phyloP scores from a whole-genome alignment of 1,140 invertebrate genomes.

The Thrips palmi region DNA sequence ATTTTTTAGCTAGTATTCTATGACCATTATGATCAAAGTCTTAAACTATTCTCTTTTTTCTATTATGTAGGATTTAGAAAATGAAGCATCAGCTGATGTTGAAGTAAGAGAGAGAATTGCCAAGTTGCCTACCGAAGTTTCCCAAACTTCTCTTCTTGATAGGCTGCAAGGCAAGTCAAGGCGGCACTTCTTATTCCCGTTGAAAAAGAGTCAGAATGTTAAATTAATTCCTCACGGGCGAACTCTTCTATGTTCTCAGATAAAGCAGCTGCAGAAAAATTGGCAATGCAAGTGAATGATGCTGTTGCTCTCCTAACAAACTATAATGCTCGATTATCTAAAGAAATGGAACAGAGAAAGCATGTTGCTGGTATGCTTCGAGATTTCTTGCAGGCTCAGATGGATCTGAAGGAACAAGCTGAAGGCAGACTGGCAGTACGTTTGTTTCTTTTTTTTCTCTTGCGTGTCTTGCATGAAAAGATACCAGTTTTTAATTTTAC shows the following conservation, averaged over 20 bases:
- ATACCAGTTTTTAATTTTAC: constrained; percentile 3
- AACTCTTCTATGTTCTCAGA: constrained; percentile 32
- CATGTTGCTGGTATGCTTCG: constrained; percentile 67
- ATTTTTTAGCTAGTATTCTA: constrained; percentile 2
- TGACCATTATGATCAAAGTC: neutral
- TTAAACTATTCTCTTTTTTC: constrained; percentile 10
- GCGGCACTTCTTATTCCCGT: constrained; percentile 3
- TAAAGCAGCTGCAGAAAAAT: constrained; percentile 46
- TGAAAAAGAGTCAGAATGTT: constrained; percentile 3
- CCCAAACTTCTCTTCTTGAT: constrained; percentile 67
- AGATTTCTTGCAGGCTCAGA: constrained; percentile 71
- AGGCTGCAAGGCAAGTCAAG: constrained; percentile 49
- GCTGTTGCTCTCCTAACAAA: constrained; percentile 69
- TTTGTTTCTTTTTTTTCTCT: neutral
- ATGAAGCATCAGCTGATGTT: constrained; percentile 85
- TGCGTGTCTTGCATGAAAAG: neutral
- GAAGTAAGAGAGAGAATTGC: constrained; percentile 81
- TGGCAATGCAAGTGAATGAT: constrained; percentile 63
- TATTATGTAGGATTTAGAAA: constrained; percentile 64
- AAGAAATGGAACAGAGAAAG: constrained; percentile 75
- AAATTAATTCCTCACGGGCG: neutral
- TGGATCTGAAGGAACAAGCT: constrained; percentile 62
- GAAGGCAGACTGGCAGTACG: constrained; percentile 69
- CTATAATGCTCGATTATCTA: constrained; percentile 69
- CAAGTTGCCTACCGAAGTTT: constrained; percentile 82